A percentile compares a stretch with the other conserved stretches of the same genome.
Evolutionary conservation across 2,797 vertebrate genomes (phyloP).

Genomic region (Myotis pilosus): DNA sequence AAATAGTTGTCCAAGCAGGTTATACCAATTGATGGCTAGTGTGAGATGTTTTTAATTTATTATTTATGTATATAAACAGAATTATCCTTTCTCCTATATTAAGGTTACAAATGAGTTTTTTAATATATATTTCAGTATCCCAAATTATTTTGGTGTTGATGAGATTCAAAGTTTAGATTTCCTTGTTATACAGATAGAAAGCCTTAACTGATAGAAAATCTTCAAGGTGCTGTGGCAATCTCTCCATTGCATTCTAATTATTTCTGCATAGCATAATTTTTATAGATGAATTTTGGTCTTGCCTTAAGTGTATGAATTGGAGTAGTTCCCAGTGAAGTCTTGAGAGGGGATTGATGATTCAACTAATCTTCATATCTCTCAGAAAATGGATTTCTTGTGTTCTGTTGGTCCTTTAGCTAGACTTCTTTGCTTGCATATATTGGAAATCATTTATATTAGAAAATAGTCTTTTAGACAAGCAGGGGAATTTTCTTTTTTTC

Average conservation of each 20-base stretch:
- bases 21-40: not conserved
- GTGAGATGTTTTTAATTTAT: not conserved
- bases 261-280: not conserved
- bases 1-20: not conserved
- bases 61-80: not conserved
- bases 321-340: not conserved
- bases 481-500: not conserved
- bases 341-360: not conserved
- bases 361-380: not conserved
- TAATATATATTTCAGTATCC: not conserved
- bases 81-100: not conserved
- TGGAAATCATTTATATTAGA: not conserved
- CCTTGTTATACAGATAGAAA: not conserved
- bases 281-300: not conserved
- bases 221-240: not conserved
- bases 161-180: not conserved
- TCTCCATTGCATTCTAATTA: not conserved
- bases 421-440: not conserved
- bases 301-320: not conserved
- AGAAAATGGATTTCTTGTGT: not conserved
- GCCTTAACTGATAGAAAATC: not conserved
- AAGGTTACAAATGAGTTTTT: not conserved
- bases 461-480: not conserved
- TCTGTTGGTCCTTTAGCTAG: not conserved
- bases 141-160: not conserved